Percentiles rank a stretch among this genome's conserved stretches.
Evolutionary conservation across 2,113 vertebrate genomes (phyloP).

Genomic region (Oriolus oriolus): DNA sequence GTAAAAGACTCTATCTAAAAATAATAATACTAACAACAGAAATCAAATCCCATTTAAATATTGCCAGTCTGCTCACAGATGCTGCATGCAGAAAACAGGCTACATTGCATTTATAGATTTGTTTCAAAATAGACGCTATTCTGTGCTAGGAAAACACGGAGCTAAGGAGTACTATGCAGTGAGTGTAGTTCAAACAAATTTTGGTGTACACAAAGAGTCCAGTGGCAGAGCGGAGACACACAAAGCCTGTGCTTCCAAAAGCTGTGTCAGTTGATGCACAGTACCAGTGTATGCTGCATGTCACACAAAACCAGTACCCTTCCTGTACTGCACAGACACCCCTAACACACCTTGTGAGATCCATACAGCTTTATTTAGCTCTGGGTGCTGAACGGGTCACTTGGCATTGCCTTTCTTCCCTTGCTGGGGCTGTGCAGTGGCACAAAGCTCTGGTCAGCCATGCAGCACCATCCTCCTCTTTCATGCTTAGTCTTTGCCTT

Average conservation of each 20-base stretch:
- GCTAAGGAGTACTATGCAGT: not conserved
- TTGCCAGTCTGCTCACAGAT: not conserved
- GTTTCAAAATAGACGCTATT: not conserved
- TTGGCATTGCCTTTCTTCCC: not conserved
- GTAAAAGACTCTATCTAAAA: not conserved
- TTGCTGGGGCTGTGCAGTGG: not conserved
- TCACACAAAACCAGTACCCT: not conserved
- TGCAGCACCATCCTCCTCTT: not conserved
- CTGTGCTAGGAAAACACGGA: not conserved
- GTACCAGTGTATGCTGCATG: not conserved
- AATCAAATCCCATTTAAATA: conserved; percentile 16
- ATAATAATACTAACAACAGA: not conserved
- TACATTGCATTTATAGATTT: not conserved
- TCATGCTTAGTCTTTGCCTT: not conserved
- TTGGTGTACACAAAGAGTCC: not conserved
- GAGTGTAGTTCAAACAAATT: not conserved
- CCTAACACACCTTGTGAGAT: too few relatives aligned
- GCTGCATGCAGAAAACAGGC: not conserved
- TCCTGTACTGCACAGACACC: not conserved
- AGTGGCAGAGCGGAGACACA: not conserved
- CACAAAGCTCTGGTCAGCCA: not conserved
- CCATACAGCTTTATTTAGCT: not conserved
- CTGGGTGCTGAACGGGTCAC: not conserved
- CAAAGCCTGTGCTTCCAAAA: not conserved
- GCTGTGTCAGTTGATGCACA: not conserved